Percentiles rank a stretch among this genome's conserved stretches.
These are phyloP conservation scores for Sigmodon hispidus DNA, from an alignment of 2,113 vertebrate genomes.

Conservation along the genomic window DNA sequence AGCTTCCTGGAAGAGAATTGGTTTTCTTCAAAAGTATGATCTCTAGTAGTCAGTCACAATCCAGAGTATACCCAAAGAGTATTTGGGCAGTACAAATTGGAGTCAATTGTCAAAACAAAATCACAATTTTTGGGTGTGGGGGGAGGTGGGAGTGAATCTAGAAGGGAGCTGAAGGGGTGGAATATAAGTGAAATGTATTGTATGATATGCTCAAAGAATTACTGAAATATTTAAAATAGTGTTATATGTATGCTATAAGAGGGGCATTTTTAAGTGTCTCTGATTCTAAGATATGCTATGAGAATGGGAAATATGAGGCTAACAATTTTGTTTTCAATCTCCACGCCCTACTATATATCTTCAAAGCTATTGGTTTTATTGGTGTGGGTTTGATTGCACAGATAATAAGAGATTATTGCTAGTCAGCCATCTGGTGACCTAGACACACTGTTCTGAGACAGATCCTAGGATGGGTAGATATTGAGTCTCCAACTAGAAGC, in stretches of 20 bases:
- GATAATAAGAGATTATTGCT: not conserved
- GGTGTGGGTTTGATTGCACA: not conserved
- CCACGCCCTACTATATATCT: not conserved
- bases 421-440: not conserved
- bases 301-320: not conserved
- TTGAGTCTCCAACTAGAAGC: not conserved
- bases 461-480: not conserved
- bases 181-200: not conserved
- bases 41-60: no score
- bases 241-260: not conserved
- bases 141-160: not conserved
- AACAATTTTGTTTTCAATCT: not conserved
- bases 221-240: not conserved
- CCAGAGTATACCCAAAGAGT: not conserved
- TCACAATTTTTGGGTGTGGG: not conserved
- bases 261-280: not conserved
- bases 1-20: not conserved
- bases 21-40: not conserved
- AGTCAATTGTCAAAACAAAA: not conserved
- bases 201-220: not conserved
- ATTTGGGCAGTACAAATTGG: not conserved
- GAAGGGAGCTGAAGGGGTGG: not conserved
- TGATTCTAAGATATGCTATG: not conserved
- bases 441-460: not conserved
- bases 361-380: not conserved